Base-by-base conservation (phyloP, 2,888 invertebrate genomes). In the Noctua comes region DNA sequence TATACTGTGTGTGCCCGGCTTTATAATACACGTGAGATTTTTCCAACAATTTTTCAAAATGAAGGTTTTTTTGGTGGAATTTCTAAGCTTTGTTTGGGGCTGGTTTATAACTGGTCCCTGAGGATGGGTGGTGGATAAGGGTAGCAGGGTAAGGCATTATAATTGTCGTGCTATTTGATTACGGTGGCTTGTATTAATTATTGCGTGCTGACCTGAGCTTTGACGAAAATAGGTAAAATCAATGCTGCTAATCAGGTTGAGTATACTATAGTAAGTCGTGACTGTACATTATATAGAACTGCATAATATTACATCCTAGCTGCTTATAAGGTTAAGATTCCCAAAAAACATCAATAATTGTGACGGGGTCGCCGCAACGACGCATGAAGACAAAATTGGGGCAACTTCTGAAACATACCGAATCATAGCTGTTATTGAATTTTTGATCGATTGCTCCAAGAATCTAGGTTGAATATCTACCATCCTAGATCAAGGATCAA, bases 11-110 rank as follows among this genome's bases (percentile, higher is more conserved):
- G 90, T 85, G 87, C 89, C 75, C 80, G 80, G 90, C 90, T 93
- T 94, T 93, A 93, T 89, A 93, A 91, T 88, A 91, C 93, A 91
- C 93, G 88, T 88, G 93, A 93, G 92, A 91, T 92, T 92, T 91
- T 88, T 77, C 82, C 71, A 88, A 90, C 90, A 90, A 91, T 91
- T 92, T 91, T 92, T 91, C 73, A 31, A 76, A 88, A 87, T 82
- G 68, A 71, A 68, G 73, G 68, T 83, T 86, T 88, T 73, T 86
- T 80, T 0, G 68, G 79, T 80, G 57, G 73, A 36, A 65, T 79
- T 43, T 65, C 73, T 79, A 75, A 82, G 85, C 79, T 82, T 85
- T 85, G 79, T 83, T 80, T 73, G 57, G 62, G 70, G 70, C 57
- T 72, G 83, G 77, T 82, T 84, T 88, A 80, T 82, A 76, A 76